These are phyloP conservation scores for Limenitis camilla DNA, from an alignment of 2,888 invertebrate species.

Conservation along the genomic window DNA sequence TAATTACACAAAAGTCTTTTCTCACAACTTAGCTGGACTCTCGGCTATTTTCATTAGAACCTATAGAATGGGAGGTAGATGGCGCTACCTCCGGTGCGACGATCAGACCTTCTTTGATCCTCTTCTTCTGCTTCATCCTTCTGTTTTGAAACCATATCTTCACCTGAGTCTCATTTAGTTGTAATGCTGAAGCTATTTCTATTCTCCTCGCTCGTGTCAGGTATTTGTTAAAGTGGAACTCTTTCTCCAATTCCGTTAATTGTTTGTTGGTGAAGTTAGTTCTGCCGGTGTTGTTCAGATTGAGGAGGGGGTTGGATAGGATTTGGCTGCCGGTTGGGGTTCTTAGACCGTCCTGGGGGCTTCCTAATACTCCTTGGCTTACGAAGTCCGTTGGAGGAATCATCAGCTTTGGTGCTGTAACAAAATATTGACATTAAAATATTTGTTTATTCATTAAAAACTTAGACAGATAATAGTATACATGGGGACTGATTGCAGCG, in stretches of 20 bases:
- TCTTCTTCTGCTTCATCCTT: conserved; percentile 98
- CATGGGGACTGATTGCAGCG: neutral
- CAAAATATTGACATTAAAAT: conserved; percentile 17
- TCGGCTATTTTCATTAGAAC: conserved; percentile 82
- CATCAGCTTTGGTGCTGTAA: conserved; percentile 80
- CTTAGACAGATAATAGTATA: neutral
- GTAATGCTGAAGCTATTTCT: conserved; percentile 96
- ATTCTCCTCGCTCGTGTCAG: conserved; percentile 96
- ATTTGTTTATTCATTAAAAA: neutral
- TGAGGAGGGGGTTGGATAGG: conserved; percentile 63
- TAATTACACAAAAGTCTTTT: neutral
- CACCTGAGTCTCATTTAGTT: conserved; percentile 97
- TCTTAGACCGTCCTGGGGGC: conserved; percentile 63
- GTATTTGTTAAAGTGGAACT: conserved; percentile 99
- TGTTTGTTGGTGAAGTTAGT: conserved; percentile 99
- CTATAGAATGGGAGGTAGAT: conserved; percentile 55
- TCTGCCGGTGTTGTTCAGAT: conserved; percentile 88
- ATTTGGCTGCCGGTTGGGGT: conserved; percentile 68
- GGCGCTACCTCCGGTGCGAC: conserved; percentile 69
- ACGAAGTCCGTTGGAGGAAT: conserved; percentile 70
- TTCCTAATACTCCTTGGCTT: conserved; percentile 62
- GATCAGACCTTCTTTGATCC: conserved; percentile 94
- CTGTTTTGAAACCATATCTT: conserved; percentile 99
- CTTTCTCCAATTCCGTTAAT: conserved; percentile 98
- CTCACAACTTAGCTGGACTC: conserved; percentile 74